Base-by-base conservation (phyloP, 2,113 vertebrate genomes). In the Progne subis region DNA sequence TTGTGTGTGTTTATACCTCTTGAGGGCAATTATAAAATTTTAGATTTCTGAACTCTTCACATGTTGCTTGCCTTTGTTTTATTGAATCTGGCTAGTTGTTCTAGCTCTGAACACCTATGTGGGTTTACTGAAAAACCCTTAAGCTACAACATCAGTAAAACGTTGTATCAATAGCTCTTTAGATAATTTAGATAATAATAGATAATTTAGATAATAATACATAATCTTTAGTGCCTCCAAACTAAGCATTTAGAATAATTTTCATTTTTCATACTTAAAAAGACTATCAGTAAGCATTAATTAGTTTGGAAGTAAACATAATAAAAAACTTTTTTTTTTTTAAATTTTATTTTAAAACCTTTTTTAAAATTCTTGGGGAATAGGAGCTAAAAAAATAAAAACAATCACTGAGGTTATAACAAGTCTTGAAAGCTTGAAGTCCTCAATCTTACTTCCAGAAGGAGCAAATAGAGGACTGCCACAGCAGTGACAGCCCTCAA, bases 21-120 rank as follows among this genome's bases (percentile, higher is more conserved):
- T 14, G 39, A 83, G 80, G 69, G 39, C 69, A 85, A 94, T 86
- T n/a, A 68, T 46, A 93, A 67, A 39, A 89, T 68, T 95, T 84
- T 61, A 88, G 39, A 90, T 94, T 92, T 93, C 86, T 95, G 69
- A 92, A 77, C 80, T 91, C 53, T 43, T 69, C 89, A 93, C 56
- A 64, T 69, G 79, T 92, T 94, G 89, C 80, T 92, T 79, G 44
- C 86, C 71, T 91, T 94, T 76, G 82, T 93, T 97, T 97, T 88
- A 90, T 59, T 87, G 81, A 86, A 61, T 52, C 28, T 56, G 67
- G 26, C 14, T 34, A 29, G 52, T 4, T 72, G 67, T 15, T 67
- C 43, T 44, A 61, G 43, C 50, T 65, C 80, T 50, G 72, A 81
- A 39, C 14, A 79, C 41, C 57, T 59, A 24, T 0, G 1, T 14